These are phyloP conservation scores for Odontomyia ornata DNA, from an alignment of 2,888 invertebrate species.

Conservation along the genomic window DNA sequence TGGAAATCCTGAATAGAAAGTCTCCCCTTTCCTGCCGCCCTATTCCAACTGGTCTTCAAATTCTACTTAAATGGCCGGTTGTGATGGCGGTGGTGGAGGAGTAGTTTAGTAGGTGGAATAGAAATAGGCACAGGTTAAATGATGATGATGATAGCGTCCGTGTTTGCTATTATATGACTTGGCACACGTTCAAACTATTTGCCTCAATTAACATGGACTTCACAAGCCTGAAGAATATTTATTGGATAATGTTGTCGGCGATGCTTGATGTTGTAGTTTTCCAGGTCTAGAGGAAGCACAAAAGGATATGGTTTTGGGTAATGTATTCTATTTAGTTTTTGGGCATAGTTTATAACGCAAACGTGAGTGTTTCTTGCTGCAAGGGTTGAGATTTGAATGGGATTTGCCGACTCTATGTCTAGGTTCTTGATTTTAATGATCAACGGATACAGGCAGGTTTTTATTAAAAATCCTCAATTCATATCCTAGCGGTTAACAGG, in stretches of 20 bases:
- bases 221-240: slow-evolving; percentile 3
- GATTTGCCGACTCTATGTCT: too few species aligned
- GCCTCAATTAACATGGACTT: slow-evolving; percentile 41
- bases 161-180: slow-evolving; percentile 24
- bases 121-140: slow-evolving; percentile 27
- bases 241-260: slow-evolving; percentile 3
- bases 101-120: not conserved
- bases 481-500: too few species aligned
- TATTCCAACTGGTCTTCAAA: too few species aligned
- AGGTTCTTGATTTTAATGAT: too few species aligned
- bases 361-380: slow-evolving; percentile 4
- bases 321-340: slow-evolving; percentile 11
- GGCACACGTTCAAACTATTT: slow-evolving; percentile 44
- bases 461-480: too few species aligned
- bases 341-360: slow-evolving; percentile 16
- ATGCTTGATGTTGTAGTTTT: not conserved
- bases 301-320: not conserved
- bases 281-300: not conserved
- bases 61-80: too few species aligned
- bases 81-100: not conserved
- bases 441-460: too few species aligned
- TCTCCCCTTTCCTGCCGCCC: too few species aligned
- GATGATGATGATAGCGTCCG: slow-evolving; percentile 30
- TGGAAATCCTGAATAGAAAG: slow-evolving; percentile 26
- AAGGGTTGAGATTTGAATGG: not conserved